Percentiles rank a stretch among this genome's conserved stretches.
Conservation (phyloP, 2,113 vertebrate genomes). For the Fregata magnificens region DNA sequence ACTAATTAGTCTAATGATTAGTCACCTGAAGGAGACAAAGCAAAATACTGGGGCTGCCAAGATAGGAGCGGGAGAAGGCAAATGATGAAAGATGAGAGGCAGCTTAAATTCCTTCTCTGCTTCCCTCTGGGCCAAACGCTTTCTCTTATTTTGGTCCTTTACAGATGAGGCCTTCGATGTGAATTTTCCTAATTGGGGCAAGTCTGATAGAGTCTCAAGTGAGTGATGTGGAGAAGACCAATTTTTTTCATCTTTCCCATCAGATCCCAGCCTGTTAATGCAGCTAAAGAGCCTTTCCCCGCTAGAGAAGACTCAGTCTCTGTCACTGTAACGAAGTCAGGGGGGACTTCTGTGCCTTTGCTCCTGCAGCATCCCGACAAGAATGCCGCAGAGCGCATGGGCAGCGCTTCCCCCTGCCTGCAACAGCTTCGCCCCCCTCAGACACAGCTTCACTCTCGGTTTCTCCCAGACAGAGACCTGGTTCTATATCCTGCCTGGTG, state of each 20-base stretch:
- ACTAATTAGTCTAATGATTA: constrained; percentile 89
- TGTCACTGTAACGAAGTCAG: constrained; percentile 23
- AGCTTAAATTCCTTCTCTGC: constrained; percentile 64
- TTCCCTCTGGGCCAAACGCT: constrained; percentile 68
- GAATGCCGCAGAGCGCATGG: fast-evolving
- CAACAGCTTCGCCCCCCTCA: fast-evolving
- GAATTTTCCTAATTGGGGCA: constrained; percentile 78
- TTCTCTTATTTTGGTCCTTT: constrained; percentile 71
- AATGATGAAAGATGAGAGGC: constrained; percentile 73
- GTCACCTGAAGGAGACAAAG: constrained; percentile 78
- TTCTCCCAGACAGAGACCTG: background rate
- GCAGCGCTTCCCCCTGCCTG: background rate
- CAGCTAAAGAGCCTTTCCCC: constrained; percentile 51
- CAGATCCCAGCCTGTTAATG: constrained; percentile 73
- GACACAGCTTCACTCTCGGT: background rate
- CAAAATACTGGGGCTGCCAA: constrained; percentile 69
- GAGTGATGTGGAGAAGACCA: constrained; percentile 69
- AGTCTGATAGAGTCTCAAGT: constrained; percentile 70
- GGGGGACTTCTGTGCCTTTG: background rate
- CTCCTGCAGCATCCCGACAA: background rate
- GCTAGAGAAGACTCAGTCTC: constrained; percentile 38
- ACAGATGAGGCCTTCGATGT: constrained; percentile 75
- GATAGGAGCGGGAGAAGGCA: background rate
- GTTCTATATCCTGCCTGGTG: background rate
- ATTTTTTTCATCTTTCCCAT: constrained; percentile 68